Conservation (phyloP, 1,140 invertebrate genomes). For the Macrotrachela quadricornifera region DNA sequence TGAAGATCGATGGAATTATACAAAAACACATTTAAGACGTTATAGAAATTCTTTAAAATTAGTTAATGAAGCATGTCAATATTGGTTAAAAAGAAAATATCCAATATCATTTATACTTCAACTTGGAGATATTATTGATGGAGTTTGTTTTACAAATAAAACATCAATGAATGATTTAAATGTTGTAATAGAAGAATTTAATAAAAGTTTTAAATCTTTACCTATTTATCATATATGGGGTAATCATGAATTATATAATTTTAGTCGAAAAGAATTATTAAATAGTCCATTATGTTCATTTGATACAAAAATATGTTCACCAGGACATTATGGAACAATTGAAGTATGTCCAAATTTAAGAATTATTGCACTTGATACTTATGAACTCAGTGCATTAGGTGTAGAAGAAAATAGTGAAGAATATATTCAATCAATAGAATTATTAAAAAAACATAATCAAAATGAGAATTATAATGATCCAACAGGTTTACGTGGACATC, state of each 20-base stretch:
- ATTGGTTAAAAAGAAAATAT: conserved; percentile 15
- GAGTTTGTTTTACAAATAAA: conserved; percentile 13
- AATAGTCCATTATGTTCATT: background rate
- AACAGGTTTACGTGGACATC: conserved; percentile 16
- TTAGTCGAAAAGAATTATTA: conserved; percentile 14
- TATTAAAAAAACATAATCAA: conserved; percentile 16
- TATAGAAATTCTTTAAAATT: conserved; percentile 22
- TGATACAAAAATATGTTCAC: too few relatives aligned
- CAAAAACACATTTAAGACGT: conserved; percentile 15
- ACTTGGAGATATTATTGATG: conserved; percentile 29
- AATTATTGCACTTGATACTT: conserved; percentile 16
- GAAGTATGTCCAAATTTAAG: too few relatives aligned
- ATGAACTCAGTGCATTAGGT: conserved; percentile 23
- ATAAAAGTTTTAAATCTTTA: conserved; percentile 6
- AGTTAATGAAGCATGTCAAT: conserved; percentile 17
- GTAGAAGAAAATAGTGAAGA: conserved; percentile 10
- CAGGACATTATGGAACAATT: too few relatives aligned
- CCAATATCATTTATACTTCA: conserved; percentile 18
- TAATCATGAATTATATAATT: conserved; percentile 31
- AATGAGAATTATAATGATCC: conserved; percentile 17
- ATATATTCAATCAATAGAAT: conserved; percentile 11
- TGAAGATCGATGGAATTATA: conserved; percentile 20
- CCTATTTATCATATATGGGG: conserved; percentile 23
- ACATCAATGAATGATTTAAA: background rate
- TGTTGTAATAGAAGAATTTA: conserved; percentile 10